Evolutionary conservation across 2,113 vertebrate genomes (phyloP).

Genomic region (Erythrocercus mccallii): DNA sequence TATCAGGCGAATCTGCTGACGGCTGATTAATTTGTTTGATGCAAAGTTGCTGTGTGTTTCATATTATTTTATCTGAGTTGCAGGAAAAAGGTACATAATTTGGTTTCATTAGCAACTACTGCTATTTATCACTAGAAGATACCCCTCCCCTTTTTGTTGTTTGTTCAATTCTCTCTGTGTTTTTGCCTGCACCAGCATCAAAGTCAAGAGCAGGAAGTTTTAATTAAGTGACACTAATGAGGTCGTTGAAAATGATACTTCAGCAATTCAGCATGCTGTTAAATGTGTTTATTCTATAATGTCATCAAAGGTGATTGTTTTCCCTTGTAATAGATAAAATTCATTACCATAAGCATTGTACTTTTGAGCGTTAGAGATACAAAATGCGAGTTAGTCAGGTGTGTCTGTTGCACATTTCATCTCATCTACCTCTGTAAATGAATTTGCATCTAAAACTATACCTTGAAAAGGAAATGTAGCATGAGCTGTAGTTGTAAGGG

Average conservation of each 20-base stretch:
- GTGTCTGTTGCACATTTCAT: constrained; percentile 58
- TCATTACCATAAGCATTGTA: constrained; percentile 84
- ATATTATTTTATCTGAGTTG: constrained; percentile 87
- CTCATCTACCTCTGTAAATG: constrained; percentile 67
- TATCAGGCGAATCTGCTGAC: constrained; percentile 81
- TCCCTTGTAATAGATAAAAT: constrained; percentile 82
- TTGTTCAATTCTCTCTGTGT: constrained; percentile 86
- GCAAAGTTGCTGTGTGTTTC: constrained; percentile 86
- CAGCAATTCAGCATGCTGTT: constrained; percentile 86
- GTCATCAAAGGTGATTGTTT: constrained; percentile 87
- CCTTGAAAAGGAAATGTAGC: constrained; percentile 56
- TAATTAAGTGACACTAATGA: constrained; percentile 97
- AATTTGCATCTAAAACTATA: constrained; percentile 66
- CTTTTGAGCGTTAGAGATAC: constrained; percentile 73
- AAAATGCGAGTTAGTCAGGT: constrained; percentile 77
- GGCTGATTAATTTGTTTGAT: constrained; percentile 87
- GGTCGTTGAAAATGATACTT: constrained; percentile 90
- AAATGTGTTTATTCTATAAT: constrained; percentile 94
- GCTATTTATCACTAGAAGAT: constrained; percentile 83
- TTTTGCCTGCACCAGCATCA: constrained; percentile 86
- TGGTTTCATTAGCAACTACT: constrained; percentile 89
- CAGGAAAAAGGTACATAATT: constrained; percentile 87
- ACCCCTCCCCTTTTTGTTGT: constrained; percentile 72
- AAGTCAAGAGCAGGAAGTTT: constrained; percentile 93
- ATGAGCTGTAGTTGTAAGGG: constrained; percentile 1